These are phyloP conservation scores for Lindbergichthys nudifrons DNA, from an alignment of 2,797 vertebrate genomes.

Conservation along the genomic window DNA sequence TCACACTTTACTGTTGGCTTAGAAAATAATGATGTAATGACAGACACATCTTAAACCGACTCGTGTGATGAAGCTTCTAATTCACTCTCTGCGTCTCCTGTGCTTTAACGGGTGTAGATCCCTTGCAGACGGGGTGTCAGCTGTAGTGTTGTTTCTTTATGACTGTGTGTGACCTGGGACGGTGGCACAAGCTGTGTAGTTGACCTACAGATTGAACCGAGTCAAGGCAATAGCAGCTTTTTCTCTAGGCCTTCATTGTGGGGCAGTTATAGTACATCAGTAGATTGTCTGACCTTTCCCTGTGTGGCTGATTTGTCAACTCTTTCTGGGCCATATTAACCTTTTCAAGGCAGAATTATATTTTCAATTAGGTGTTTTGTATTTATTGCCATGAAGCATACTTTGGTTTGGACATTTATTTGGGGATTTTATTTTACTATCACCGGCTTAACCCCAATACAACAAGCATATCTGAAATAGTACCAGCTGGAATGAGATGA, in stretches of 20 bases:
- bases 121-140: conserved; percentile 32
- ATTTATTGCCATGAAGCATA: conserved; percentile 6
- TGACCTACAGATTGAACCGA: conserved; percentile 5
- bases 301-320: conserved; percentile 38
- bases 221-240: conserved; percentile 6
- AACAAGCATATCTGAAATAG: conserved; percentile 50
- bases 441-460: conserved; percentile 33
- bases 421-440: conserved; percentile 32
- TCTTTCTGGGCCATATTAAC: conserved; percentile 59
- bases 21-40: conserved; percentile 27
- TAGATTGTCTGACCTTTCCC: conserved; percentile 16
- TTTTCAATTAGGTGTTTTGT: not conserved
- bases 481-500: conserved; percentile 42
- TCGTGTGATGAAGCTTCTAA: conserved; percentile 42
- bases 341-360: conserved; percentile 50
- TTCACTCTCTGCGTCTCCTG: conserved; percentile 29
- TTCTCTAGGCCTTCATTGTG: conserved; percentile 20
- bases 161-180: conserved; percentile 31
- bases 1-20: conserved; percentile 25
- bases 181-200: conserved; percentile 15
- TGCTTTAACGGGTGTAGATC: conserved; percentile 45
- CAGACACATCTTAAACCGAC: conserved; percentile 27
- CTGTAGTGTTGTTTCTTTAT: conserved; percentile 41
- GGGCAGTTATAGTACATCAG: conserved; percentile 19
- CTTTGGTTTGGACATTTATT: conserved; percentile 38